Evolutionary conservation across 2,888 invertebrate species (phyloP).

Genomic region (Nomada flava): DNA sequence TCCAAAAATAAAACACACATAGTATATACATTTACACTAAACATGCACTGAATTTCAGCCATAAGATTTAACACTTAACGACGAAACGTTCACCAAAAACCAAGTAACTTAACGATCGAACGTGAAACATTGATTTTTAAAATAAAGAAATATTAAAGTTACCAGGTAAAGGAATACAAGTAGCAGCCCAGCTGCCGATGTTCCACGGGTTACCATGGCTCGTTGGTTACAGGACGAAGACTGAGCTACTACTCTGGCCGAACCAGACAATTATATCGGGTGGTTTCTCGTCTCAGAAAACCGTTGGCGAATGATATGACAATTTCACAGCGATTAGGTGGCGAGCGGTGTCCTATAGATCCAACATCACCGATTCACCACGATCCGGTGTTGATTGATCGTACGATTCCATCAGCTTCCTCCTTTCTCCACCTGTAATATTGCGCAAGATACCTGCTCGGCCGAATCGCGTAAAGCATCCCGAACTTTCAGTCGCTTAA

Average conservation of each 20-base stretch:
- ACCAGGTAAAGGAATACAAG: constrained; percentile 71
- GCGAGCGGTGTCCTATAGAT: constrained; percentile 29
- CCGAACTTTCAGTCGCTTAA: constrained; percentile 12
- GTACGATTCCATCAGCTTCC: constrained; percentile 75
- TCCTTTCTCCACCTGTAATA: constrained; percentile 78
- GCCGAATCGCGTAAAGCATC: constrained; percentile 58
- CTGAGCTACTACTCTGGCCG: constrained; percentile 68
- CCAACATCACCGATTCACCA: constrained; percentile 5
- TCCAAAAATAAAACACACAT: too few relatives aligned
- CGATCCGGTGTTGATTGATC: constrained; percentile 53
- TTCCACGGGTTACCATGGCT: constrained; percentile 69
- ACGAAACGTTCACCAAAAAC: too few relatives aligned
- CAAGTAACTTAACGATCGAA: too few relatives aligned
- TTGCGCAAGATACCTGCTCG: constrained; percentile 75
- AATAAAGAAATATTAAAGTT: constrained; percentile 34
- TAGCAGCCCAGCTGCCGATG: constrained; percentile 63
- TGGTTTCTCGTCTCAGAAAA: constrained; percentile 69
- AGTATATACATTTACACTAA: too few relatives aligned
- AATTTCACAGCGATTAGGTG: constrained; percentile 75
- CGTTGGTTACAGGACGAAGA: constrained; percentile 64
- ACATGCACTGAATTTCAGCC: too few relatives aligned
- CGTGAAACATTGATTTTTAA: too few relatives aligned
- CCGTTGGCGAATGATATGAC: constrained; percentile 77
- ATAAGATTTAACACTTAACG: too few relatives aligned
- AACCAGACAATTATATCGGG: constrained; percentile 78